Base-by-base conservation (phyloP, 2,888 invertebrate genomes). In the Perdita meconis region DNA sequence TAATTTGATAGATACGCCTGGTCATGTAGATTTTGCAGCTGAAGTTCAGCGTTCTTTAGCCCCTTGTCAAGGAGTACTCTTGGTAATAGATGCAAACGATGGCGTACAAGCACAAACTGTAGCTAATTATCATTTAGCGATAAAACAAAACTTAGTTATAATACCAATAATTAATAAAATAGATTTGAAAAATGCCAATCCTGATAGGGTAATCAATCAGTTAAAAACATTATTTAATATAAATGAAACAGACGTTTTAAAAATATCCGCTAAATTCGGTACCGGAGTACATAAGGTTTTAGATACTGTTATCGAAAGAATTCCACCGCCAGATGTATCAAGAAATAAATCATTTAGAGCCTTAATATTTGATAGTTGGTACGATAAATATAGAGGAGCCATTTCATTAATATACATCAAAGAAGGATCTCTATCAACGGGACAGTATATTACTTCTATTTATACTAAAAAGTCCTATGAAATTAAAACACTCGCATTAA, bases 81-180 rank as follows among this genome's bases (percentile, higher is more conserved):
- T 99, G 67, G 93, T 99, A 61, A 97, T 99, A 0, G 99, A 99
- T 93, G 98, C 99, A 0, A 98, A 98, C 93, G 97, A 98, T 94
- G 97, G 97, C 8, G 96, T 98, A 1, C 98, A 99, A 93, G 99
- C 99, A 0, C 99, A 99, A 93, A 99, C 99, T 0, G 98, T 99
- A 1, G 98, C 99, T 16, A 99, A 99, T 89, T 98, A 97, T 93
- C 96, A 97, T 91, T 93, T 99, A 78, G 98, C 99, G 0, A 96
- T 96, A 92, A 95, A 95, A 63, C 95, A 95, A 82, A 95, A 98
- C 86, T 93, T 99, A 64, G 93, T 94, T 0, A 96, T 99, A 71
- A 95, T 99, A 88, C 98, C 99, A 0, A 98, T 98, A 0, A 93
- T 99, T 40, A 99, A 99, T 93, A 99, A 99, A 94, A 97, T 99